These are phyloP conservation scores for Cheilosia scutellata DNA, from an alignment of 2,888 invertebrate species.

Conservation along the genomic window DNA sequence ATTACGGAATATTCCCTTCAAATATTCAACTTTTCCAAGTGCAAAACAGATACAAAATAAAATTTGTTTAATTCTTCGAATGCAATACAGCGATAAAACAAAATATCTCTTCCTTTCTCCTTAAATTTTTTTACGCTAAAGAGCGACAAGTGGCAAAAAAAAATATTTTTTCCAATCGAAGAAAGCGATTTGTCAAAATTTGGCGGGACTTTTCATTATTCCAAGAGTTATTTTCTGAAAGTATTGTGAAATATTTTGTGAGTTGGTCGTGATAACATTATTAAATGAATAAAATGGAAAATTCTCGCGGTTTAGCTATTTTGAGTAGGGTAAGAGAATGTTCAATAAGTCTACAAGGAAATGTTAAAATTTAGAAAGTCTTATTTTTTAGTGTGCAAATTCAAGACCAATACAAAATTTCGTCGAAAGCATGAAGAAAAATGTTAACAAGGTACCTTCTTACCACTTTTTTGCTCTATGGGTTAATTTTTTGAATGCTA, in stretches of 20 bases:
- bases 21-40: background rate
- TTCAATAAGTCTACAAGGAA: slow-evolving; percentile 9
- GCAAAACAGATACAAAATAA: slow-evolving; percentile 19
- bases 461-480: background rate
- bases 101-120: slow-evolving; percentile 22
- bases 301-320: background rate
- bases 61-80: slow-evolving; percentile 3
- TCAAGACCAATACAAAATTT: slow-evolving; percentile 2
- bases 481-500: background rate
- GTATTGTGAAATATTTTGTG: background rate
- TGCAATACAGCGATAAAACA: slow-evolving; percentile 29
- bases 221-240: background rate
- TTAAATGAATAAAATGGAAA: no score
- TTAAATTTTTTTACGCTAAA: background rate
- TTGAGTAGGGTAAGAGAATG: background rate
- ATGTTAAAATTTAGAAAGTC: slow-evolving; percentile 1
- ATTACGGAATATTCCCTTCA: no score
- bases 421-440: slow-evolving; percentile 13
- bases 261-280: no score
- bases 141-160: no score
- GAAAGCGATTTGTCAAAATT: slow-evolving; percentile 12
- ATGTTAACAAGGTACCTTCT: slow-evolving; percentile 1
- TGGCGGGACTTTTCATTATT: slow-evolving; percentile 20
- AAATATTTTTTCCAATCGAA: background rate
- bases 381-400: slow-evolving; percentile 28